Base-by-base conservation (phyloP, 2,797 vertebrate genomes). In the Capromys pilorides region DNA sequence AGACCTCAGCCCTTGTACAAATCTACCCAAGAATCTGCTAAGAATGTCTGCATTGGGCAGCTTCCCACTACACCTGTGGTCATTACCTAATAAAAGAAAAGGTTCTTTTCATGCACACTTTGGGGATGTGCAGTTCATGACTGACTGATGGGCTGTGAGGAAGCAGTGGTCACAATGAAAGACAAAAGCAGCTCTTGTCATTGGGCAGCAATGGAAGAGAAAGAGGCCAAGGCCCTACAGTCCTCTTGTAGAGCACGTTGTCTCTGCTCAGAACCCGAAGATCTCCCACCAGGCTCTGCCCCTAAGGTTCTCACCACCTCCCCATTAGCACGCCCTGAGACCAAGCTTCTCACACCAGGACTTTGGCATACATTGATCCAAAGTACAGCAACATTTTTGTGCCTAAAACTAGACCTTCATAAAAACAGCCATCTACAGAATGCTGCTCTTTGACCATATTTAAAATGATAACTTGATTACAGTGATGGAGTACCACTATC, bases 351-450 rank as follows among this genome's bases (percentile, higher is more conserved):
- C 16, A 71, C 28, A 86, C 9, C 9, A 7, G 28, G 22, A 51
- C 9, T 28, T 28, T 13, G 4, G 9, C 26, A 73, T 24, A 66
- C 16, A 39, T 16, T 66, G n/a, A 66, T 22, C 28, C n/a, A 77
- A 83, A 78, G 11, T 22, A 26, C 11, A 57, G 36, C 31, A 66
- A 36, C 64, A 67, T 82, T 67, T 41, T 64, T 51, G 26, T 89
- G 64, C 61, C 41, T 86, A 13, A 94, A 36, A 9, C 19, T 82
- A 64, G 87, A 5, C 54, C 18, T 8, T 88, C 73, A 57, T 1
- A 94, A 14, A 95, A 66, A 85, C 81, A 88, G 93, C 9, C 31
- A 78, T 87, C 21, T 33, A 66, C 81, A 94, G 33, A 83, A 77
- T 51, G 18, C 31, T 83, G 8, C 11, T 71, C 22, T 94, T 86